Base-by-base conservation (phyloP, 2,888 invertebrate genomes). In the Saturnia japonica region DNA sequence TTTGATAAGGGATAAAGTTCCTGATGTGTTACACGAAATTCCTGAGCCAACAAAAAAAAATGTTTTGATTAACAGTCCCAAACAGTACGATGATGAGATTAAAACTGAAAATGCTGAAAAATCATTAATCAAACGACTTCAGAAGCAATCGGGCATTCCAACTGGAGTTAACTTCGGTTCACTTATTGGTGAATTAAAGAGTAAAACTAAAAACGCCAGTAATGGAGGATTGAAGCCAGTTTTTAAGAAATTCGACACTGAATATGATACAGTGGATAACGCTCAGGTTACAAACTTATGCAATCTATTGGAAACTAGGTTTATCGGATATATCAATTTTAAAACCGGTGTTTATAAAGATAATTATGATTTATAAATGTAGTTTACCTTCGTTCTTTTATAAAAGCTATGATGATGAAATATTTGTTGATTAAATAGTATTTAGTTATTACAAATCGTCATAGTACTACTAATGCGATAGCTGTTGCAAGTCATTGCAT, bases 171-270 rank as follows among this genome's bases (percentile, higher is more conserved):
- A 91, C 76, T 94, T 93, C 72, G 93, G 93, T 69, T 93, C 93
- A 43, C 89, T 94, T 28, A 93, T 94, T 70, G 94, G 94, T 57
- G 94, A 94, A 76, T 78, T 94, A 73, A 93, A 90, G 77, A 88
- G 83, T 73, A 93, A 91, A 84, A 93, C 94, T 1, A 88, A 85
- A 72, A 91, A 91, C 73, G 82, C 83, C 11, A 82, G 81, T 72
- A 89, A 87, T 72, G 90, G 89, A 14, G 88, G 87, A 67, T 78
- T 92, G 34, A 93, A 93, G 78, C 93, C 94, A 2, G 93, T 94
- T 68, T 93, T 94, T 77, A 91, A 87, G 82, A 93, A 93, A 77
- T 93, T 93, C 72, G 91, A 91, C 73, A 74, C 82, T 47, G 91
- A 89, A 75, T 75, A 80, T 34, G 90, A 88, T 73, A 74, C 79